Evolutionary conservation across 2,113 vertebrate genomes (phyloP).

Genomic region (Lampris incognitus): DNA sequence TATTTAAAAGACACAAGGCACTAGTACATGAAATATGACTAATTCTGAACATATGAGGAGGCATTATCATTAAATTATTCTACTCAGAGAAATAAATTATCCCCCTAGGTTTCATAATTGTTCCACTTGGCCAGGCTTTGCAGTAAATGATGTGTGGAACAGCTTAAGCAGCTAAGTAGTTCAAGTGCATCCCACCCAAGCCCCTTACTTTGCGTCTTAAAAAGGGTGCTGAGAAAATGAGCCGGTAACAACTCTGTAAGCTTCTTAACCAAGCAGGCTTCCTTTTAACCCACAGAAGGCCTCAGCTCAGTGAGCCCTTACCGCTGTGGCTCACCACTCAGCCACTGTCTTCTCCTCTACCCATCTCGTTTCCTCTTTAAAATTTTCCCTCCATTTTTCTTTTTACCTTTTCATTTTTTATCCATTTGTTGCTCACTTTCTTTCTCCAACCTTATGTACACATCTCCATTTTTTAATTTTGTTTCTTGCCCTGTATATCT

Average conservation of each 20-base stretch:
- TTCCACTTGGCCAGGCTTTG: constrained; percentile 32
- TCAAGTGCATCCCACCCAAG: constrained; percentile 74
- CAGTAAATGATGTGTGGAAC: constrained; percentile 58
- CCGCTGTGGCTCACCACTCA: constrained; percentile 37
- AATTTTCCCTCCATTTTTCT: not conserved
- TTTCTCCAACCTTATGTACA: not conserved
- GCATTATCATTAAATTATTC: not conserved
- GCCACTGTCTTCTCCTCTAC: constrained; percentile 28
- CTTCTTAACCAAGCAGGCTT: constrained; percentile 75
- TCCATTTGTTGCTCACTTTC: not conserved
- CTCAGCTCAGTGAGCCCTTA: constrained; percentile 52
- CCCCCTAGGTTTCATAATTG: not conserved
- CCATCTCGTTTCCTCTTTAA: constrained; percentile 4
- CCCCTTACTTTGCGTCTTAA: constrained; percentile 68
- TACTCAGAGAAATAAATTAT: constrained; percentile 6
- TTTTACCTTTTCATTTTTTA: constrained; percentile 19
- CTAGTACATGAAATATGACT: not conserved
- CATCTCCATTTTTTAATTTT: constrained; percentile 9
- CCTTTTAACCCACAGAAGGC: constrained; percentile 70
- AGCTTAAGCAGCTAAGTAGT: constrained; percentile 69
- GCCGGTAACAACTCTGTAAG: constrained; percentile 73
- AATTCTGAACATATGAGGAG: not conserved
- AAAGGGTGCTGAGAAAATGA: constrained; percentile 73
- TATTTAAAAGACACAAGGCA: not conserved
- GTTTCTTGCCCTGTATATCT: not conserved